These are phyloP conservation scores for Colius striatus DNA, from an alignment of 2,113 vertebrate species.

Conservation along the genomic window DNA sequence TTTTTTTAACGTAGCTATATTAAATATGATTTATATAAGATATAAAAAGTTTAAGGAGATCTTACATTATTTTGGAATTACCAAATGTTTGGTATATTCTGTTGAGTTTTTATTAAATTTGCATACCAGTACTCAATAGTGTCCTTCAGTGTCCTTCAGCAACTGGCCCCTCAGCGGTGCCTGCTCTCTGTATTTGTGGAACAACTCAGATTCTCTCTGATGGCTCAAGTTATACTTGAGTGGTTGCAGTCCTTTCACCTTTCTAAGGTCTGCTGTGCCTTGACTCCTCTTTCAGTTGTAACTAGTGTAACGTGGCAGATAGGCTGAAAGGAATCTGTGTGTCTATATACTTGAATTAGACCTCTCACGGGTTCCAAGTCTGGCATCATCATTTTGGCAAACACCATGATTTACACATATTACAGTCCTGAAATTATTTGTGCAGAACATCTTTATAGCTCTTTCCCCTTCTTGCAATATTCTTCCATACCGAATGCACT, in stretches of 20 bases:
- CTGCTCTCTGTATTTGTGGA: neutral
- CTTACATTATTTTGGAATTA: neutral
- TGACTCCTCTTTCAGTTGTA: neutral
- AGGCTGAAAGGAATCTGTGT: neutral
- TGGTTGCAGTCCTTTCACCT: neutral
- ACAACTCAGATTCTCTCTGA: no score
- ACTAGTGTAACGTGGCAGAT: neutral
- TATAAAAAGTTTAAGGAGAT: neutral
- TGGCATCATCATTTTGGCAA: neutral
- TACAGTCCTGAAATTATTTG: neutral
- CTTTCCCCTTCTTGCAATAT: neutral
- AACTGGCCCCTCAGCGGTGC: neutral
- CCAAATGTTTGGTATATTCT: neutral
- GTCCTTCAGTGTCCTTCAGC: neutral
- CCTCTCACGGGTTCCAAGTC: neutral
- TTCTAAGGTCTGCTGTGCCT: neutral
- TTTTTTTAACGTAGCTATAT: no score
- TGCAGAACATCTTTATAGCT: neutral
- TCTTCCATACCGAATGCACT: neutral
- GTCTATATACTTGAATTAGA: fast-evolving
- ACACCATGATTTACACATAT: neutral
- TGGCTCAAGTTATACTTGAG: neutral
- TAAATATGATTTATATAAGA: neutral
- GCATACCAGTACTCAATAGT: neutral
- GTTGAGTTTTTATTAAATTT: neutral